Base-by-base conservation (phyloP, 2,113 vertebrate genomes). In the Capreolus pygargus region DNA sequence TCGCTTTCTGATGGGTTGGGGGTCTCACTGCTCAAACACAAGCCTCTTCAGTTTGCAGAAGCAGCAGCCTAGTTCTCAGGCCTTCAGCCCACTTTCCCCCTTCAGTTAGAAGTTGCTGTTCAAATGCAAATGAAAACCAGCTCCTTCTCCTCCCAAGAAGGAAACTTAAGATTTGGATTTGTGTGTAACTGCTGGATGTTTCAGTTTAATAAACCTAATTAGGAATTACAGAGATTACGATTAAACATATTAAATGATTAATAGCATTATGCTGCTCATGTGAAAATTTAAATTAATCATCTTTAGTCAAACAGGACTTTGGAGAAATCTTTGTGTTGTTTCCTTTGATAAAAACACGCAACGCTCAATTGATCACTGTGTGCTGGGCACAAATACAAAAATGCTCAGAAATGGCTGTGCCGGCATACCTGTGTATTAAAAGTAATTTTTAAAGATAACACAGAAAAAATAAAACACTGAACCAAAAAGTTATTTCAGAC, bases 201-300 rank as follows among this genome's bases (percentile, higher is more conserved):
- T 92, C 78, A 96, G 93, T 91, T 97, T 95, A 97, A 97, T 87
- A 98, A 98, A 95, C 61, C 96, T 91, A 98, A 98, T 98, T 94
- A 95, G 52, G 98, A 98, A 98, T 79, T 98, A 96, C 50, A 97
- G 70, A 96, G 92, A 98, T 97, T 81, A 98, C 91, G 94, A 96
- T 97, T 97, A 96, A 97, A 98, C 97, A 98, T 97, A 98, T 97
- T 98, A 98, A 98, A 98, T 98, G 97, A 98, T 98, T 98, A 98
- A 98, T 98, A 98, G 94, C 39, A 97, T 74, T 94, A 94, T 14
- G 58, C 50, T 27, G 86, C 93, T 98, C 88, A 97, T 94, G 91
- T 94, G 97, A 98, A 98, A 98, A 98, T 86, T 96, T 97, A 98
- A 98, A 98, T 94, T 97, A 97, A 97, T 96, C 94, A 98, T 94